Evolutionary conservation across 2,888 invertebrate genomes (phyloP).

Genomic region (Chrysolina haemoptera): DNA sequence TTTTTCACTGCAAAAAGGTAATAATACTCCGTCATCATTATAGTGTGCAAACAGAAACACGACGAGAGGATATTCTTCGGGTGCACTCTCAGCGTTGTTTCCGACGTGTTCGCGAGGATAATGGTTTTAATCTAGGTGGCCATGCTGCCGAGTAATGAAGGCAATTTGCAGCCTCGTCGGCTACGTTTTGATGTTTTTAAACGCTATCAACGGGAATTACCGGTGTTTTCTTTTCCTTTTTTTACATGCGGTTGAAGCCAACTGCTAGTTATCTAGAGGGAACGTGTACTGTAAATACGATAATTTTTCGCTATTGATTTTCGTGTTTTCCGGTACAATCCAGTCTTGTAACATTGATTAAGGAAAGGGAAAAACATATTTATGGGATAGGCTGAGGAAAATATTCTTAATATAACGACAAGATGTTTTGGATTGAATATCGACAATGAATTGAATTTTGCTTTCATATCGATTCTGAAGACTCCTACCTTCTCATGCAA

Average conservation of each 20-base stretch:
- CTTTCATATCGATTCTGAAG: too few relatives aligned
- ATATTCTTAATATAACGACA: too few relatives aligned
- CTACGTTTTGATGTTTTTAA: constrained; percentile 12
- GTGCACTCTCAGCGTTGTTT: not conserved
- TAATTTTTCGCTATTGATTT: not conserved
- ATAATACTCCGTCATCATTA: not conserved
- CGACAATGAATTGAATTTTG: too few relatives aligned
- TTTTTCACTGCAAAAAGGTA: not conserved
- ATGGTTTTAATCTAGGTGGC: constrained; percentile 12
- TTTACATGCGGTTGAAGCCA: not conserved
- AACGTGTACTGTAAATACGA: not conserved
- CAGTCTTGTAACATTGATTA: too few relatives aligned
- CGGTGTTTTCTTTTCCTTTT: constrained; percentile 5
- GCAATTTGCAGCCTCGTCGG: constrained; percentile 23
- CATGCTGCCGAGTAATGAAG: constrained; percentile 16
- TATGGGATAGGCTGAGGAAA: too few relatives aligned
- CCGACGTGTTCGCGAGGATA: not conserved
- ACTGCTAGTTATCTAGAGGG: not conserved
- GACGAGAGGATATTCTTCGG: not conserved
- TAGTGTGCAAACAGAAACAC: not conserved
- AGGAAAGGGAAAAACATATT: too few relatives aligned
- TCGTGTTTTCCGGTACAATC: not conserved
- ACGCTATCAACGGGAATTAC: constrained; percentile 17
- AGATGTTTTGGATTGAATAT: too few relatives aligned
- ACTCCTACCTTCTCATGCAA: too few relatives aligned